Percentiles rank a stretch among this genome's conserved stretches.
phyloP scores from a whole-genome alignment of 1,140 invertebrate species.

The Oscheius sp. region DNA sequence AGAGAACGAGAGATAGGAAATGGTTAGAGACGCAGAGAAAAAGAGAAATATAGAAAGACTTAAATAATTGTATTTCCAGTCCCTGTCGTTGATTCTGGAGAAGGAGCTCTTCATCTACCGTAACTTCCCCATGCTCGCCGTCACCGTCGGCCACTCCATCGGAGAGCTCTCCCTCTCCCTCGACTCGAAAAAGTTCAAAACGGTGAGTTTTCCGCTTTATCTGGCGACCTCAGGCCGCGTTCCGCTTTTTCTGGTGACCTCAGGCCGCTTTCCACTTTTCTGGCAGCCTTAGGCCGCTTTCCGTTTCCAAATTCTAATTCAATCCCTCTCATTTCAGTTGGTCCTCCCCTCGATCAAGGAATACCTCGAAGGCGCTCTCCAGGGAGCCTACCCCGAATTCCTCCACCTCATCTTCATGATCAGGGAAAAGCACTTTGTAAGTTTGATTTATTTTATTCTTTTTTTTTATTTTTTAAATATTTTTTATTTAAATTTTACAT shows the following conservation, averaged over 20 bases:
- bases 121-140: background rate
- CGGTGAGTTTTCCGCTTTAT: background rate
- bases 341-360: background rate
- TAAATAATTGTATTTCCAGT: background rate
- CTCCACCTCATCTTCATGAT: background rate
- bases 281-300: too few species aligned
- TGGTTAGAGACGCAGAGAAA: too few species aligned
- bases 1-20: too few species aligned
- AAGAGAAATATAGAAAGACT: background rate
- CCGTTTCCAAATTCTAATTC: too few species aligned
- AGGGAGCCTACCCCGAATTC: background rate
- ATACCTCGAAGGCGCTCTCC: slow-evolving; percentile 6
- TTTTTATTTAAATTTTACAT: background rate
- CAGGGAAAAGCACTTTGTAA: background rate
- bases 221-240: too few species aligned
- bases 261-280: too few species aligned
- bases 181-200: background rate
- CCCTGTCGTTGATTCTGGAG: background rate
- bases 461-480: too few species aligned
- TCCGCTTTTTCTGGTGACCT: too few species aligned
- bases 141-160: background rate
- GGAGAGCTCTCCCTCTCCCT: background rate
- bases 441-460: background rate
- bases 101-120: background rate
- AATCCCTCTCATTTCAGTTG: slow-evolving; percentile 4